Percentiles rank a stretch among this genome's conserved stretches.
Conservation (phyloP, 2,888 invertebrate genomes). For the Himalopsyche kuldschensis region DNA sequence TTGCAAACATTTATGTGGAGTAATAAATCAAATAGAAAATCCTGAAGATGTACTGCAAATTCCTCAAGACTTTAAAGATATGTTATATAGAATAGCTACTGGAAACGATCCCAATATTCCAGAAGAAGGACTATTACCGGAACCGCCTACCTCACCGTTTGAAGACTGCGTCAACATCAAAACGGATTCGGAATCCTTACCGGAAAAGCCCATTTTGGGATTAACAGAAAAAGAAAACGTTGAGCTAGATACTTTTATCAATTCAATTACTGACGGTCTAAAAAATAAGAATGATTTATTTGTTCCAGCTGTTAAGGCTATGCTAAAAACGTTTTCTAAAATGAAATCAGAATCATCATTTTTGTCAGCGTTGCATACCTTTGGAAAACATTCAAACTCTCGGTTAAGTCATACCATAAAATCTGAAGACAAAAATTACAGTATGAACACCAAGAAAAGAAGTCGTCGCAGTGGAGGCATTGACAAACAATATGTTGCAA, state of each 20-base stretch:
- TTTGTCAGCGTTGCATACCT: constrained; percentile 19
- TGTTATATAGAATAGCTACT: constrained; percentile 29
- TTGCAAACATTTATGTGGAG: constrained; percentile 33
- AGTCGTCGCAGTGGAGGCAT: neutral
- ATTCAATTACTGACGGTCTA: constrained; percentile 27
- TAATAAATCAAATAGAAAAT: constrained; percentile 29
- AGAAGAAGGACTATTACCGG: neutral
- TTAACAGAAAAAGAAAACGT: constrained; percentile 23
- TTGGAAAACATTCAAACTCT: constrained; percentile 16
- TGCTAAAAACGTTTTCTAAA: constrained; percentile 25
- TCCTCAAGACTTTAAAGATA: constrained; percentile 29
- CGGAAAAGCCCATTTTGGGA: neutral
- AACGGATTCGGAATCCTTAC: constrained; percentile 6
- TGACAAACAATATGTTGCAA: neutral
- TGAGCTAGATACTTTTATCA: constrained; percentile 20
- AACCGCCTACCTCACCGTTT: constrained; percentile 5
- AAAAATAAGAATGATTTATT: constrained; percentile 25
- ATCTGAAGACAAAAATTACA: constrained; percentile 4
- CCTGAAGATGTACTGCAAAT: constrained; percentile 11
- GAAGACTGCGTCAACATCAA: constrained; percentile 7
- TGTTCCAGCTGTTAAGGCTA: constrained; percentile 28
- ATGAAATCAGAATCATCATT: constrained; percentile 30
- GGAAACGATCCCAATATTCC: constrained; percentile 18
- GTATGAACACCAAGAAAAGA: neutral
- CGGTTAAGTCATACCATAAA: neutral